phyloP scores from a whole-genome alignment of 2,888 invertebrate species.

The Cantharis rufa region DNA sequence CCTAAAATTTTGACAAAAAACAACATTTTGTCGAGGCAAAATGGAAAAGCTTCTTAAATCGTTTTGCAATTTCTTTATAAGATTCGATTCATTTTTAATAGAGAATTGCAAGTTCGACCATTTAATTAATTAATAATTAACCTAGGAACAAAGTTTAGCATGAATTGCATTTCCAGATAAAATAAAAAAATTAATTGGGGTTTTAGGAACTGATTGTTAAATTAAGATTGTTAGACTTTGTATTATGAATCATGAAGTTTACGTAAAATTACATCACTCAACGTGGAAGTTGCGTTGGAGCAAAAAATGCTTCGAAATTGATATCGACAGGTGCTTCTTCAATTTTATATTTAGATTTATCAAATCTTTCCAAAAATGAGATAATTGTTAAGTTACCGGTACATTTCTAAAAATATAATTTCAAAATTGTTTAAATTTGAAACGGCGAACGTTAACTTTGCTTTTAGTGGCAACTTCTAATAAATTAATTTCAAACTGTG shows the following conservation, averaged over 20 bases:
- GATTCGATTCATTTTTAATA: neutral
- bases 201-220: neutral
- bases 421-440: neutral
- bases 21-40: too few species aligned
- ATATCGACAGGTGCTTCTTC: neutral
- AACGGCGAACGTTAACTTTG: neutral
- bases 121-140: neutral
- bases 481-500: neutral
- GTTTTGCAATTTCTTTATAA: too few species aligned
- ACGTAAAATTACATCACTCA: neutral
- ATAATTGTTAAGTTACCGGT: neutral
- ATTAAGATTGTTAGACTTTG: neutral
- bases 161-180: neutral
- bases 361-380: neutral
- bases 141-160: neutral
- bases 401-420: neutral
- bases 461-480: neutral
- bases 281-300: neutral
- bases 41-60: too few species aligned
- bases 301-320: neutral
- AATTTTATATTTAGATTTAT: neutral
- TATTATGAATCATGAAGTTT: neutral
- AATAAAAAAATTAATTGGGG: neutral
- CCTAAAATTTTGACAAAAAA: too few species aligned
- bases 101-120: neutral